Conservation (phyloP, 2,888 invertebrate species). For the Leptura quadrifasciata region DNA sequence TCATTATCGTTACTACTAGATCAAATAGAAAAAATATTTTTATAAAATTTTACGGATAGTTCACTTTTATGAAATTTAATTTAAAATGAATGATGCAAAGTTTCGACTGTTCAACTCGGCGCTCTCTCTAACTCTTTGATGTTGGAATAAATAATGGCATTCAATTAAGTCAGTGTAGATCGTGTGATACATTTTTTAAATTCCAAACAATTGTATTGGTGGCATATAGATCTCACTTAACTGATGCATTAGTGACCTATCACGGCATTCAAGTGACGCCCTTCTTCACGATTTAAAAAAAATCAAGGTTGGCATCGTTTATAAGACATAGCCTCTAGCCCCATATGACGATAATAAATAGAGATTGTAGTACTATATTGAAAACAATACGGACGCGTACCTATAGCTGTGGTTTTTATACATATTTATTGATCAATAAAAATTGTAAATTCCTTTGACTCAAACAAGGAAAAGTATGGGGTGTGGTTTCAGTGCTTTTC, state of each 20-base stretch:
- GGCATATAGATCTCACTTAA: not conserved
- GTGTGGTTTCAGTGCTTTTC: too few species aligned
- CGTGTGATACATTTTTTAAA: not conserved
- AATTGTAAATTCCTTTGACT: too few species aligned
- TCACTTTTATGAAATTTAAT: too few species aligned
- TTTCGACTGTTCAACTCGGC: not conserved
- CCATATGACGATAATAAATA: too few species aligned
- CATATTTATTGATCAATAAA: too few species aligned
- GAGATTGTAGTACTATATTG: too few species aligned
- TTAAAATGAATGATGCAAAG: not conserved
- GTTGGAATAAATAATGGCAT: not conserved
- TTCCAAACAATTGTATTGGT: not conserved
- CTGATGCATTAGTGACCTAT: slow-evolving; percentile 3
- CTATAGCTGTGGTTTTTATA: too few species aligned
- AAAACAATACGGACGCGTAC: too few species aligned
- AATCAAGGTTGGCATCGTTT: not conserved
- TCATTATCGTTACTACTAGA: too few species aligned
- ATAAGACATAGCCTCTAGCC: not conserved
- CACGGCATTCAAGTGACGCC: not conserved
- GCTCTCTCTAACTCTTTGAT: not conserved
- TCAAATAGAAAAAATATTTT: too few species aligned
- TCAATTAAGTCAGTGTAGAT: not conserved
- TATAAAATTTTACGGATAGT: too few species aligned
- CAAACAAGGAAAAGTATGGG: too few species aligned
- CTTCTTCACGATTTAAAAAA: not conserved